Evolutionary conservation across 2,888 invertebrate genomes (phyloP), one percentile per base, ranked within the genome.

Genomic region (Prosapia bicincta): DNA sequence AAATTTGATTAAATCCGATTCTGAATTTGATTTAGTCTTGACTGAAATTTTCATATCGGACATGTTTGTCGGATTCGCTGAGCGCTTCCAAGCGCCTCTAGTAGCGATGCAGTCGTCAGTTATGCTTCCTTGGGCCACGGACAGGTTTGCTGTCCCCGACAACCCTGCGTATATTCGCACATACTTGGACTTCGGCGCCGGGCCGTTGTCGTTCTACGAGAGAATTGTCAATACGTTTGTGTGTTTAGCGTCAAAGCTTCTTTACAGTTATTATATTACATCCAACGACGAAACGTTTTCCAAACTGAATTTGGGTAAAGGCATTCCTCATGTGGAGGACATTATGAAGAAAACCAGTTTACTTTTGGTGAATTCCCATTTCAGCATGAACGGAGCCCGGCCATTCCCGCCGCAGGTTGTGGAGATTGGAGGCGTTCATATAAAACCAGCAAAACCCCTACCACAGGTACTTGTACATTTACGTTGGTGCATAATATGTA

Each of bases 151-250:
- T 0, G 20, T 54, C 20, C 54, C 54, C 3, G 54, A 54, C 20
- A 54, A 54, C 13, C 54, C n/a, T 2, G 3, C 20, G 1, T 54
- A 54, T 30, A 30, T 30, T 9, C 5, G 30, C 5, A 30, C 76
- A 26, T 77, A 71, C 9, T 77, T 78, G n/a, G 26, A 75, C 7
- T 75, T 78, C 5, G 79, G 72, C 26, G 74, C 79, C 1, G 76
- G 75, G 25, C 71, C 74, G 3, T 76, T 88, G 86, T 80, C 79
- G 32, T 86, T 88, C 26, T 66, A 79, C 0, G 81, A 84, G 26
- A 83, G 88, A 32, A 30, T 88, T 0, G 82, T 83, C 54, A 90
- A 90, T 80, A 82, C 84, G 78, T 38, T 87, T 2, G 84, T 85
- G 23, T 72, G 82, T 1, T 7, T 83, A 24, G 86, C 85, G 79